Evolutionary conservation across 2,888 invertebrate genomes (phyloP).

Genomic region (Leucophenga montana): DNA sequence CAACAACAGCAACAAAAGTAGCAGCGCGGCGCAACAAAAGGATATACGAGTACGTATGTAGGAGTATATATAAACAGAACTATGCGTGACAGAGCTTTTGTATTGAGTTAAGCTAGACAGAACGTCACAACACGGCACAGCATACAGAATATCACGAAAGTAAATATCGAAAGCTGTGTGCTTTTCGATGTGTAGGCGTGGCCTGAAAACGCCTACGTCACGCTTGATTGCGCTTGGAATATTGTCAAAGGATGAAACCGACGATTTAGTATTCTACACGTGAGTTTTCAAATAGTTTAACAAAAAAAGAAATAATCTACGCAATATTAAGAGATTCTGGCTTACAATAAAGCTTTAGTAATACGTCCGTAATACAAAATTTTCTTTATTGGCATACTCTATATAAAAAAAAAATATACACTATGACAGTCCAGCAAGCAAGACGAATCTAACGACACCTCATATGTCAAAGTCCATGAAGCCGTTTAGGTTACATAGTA

Average conservation of each 20-base stretch:
- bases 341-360: background rate
- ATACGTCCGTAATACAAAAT: no score
- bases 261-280: no score
- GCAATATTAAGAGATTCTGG: background rate
- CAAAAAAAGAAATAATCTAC: no score
- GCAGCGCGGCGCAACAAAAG: background rate
- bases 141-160: background rate
- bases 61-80: no score
- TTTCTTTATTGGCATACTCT: no score
- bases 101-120: background rate
- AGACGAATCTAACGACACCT: no score
- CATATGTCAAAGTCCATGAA: no score
- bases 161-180: background rate
- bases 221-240: background rate
- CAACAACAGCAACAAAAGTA: background rate
- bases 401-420: no score
- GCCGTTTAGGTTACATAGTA: no score
- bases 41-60: background rate
- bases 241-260: background rate
- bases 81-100: slow-evolving; percentile 9
- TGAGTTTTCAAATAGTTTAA: no score
- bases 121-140: background rate
- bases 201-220: background rate
- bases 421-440: no score
- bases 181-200: background rate